Evolutionary conservation across 2,797 vertebrate species (phyloP), one percentile per base, ranked within the genome.

Genomic region (Leptoclinus maculatus): DNA sequence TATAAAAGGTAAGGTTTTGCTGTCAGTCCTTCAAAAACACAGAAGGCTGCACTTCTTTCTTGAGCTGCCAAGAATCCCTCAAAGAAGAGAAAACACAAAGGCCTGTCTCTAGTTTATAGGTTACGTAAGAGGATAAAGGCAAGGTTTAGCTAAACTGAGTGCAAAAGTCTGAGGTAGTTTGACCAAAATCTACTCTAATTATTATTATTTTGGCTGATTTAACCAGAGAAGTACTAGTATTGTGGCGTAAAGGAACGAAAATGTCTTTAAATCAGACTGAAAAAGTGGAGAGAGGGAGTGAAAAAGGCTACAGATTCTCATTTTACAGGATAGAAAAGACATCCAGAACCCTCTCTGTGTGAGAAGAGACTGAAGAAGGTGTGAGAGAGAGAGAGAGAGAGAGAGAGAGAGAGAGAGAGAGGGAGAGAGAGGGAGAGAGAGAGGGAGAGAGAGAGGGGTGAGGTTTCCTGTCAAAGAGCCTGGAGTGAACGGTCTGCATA

Each of bases 381-480:
- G 39, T n/a, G 12, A 58, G 49, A 66, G 8, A 63, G 23, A 16
- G 29, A 51, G 71, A 59, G 73, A 43, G 34, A 34, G 70, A 53
- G 66, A 36, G 19, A 34, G 32, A 34, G 32, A 34, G 32, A 34
- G 32, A 34, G 32, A 34, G 32, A 34, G 32, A 34, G 32, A 34
- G 32, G 4, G 32, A 34, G 32, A 34, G 32, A 34, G 32, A 34
- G 32, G 4, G 32, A 34, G 4, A 34, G 36, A 49, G 70, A 58
- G 72, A 32, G 27, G 34, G 70, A 47, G 66, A 29, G 19, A 47
- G 47, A 62, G 7, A 21, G 25, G 66, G 38, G 73, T 45, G 86
- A 74, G n/a, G 57, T 80, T 65, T 73, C 73, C 49, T 80, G 73
- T 60, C 73, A 85, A 76, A 54, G 27, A 69, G 64, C 75, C 60